phyloP scores from a whole-genome alignment of 1,140 invertebrate species.

The Pararge aegeria region DNA sequence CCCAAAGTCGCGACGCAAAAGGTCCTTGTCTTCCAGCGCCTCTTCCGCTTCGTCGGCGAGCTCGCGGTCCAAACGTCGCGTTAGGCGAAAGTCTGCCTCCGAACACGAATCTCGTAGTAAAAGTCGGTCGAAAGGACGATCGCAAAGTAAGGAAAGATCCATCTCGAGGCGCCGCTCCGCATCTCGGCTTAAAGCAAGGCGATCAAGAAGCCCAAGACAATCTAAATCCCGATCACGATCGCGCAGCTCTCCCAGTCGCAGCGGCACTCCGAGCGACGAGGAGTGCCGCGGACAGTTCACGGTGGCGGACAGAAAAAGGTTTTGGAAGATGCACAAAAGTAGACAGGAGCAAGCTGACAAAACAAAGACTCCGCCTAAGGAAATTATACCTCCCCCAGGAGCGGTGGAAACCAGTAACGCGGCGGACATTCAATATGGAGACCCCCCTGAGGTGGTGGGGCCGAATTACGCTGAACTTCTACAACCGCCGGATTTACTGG shows the following conservation, averaged over 20 bases:
- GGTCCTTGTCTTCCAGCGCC: conserved; percentile 37
- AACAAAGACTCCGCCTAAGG: conserved; percentile 51
- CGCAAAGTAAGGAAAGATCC: conserved; percentile 42
- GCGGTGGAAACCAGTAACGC: conserved; percentile 51
- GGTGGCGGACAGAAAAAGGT: conserved; percentile 66
- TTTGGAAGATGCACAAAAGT: conserved; percentile 65
- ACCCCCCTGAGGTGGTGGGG: conserved; percentile 68
- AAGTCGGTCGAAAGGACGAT: conserved; percentile 47
- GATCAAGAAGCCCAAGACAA: conserved; percentile 32
- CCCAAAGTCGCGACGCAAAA: conserved; percentile 35
- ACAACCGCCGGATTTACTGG: conserved; percentile 44
- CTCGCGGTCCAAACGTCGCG: conserved; percentile 43
- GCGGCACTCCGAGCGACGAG: conserved; percentile 51
- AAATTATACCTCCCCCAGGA: conserved; percentile 61
- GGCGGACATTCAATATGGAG: conserved; percentile 69
- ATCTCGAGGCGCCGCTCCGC: conserved; percentile 44
- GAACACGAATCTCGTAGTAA: conserved; percentile 44
- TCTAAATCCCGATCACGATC: conserved; percentile 50
- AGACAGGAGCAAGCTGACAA: conserved; percentile 50
- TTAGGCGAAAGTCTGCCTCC: conserved; percentile 40
- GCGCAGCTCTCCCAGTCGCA: conserved; percentile 40
- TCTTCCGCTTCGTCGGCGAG: conserved; percentile 39
- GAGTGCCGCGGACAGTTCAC: conserved; percentile 68
- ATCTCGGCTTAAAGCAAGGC: conserved; percentile 42
- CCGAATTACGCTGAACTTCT: conserved; percentile 69